Conservation (phyloP, 2,113 vertebrate genomes). For the Pholis gunnellus region DNA sequence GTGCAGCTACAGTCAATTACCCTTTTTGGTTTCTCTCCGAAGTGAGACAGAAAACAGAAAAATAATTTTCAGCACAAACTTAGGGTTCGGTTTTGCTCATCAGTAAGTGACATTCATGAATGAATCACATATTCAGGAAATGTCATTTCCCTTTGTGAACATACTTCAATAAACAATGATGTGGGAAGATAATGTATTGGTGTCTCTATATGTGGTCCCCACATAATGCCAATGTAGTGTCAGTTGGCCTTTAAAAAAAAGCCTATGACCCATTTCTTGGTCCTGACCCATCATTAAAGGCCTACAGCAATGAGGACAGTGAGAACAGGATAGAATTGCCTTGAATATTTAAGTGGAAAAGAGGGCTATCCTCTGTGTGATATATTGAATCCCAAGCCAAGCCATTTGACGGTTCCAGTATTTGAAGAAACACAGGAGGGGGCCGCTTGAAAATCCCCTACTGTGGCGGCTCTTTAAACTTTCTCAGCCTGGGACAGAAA, state of each 20-base stretch:
- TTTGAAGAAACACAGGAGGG: conserved; percentile 78
- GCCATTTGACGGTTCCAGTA: conserved; percentile 68
- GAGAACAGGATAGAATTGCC: conserved; percentile 37
- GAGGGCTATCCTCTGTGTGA: conserved; percentile 65
- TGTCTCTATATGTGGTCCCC: not conserved
- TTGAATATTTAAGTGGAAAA: conserved; percentile 62
- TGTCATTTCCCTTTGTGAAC: not conserved
- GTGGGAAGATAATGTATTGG: not conserved
- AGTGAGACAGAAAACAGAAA: not conserved
- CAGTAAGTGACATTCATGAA: not conserved
- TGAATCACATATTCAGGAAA: not conserved
- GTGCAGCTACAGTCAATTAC: not conserved
- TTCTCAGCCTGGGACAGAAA: conserved; percentile 66
- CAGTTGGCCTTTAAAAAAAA: conserved; percentile 10
- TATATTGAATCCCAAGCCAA: conserved; percentile 71
- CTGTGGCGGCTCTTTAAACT: conserved; percentile 75
- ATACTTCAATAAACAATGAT: not conserved
- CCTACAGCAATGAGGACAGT: conserved; percentile 48
- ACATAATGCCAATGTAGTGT: not conserved
- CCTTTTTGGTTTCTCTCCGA: not conserved
- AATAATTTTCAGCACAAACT: not conserved
- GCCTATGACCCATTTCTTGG: conserved; percentile 31
- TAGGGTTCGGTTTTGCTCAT: not conserved
- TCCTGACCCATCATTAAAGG: conserved; percentile 54
- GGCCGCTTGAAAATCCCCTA: conserved; percentile 72